Base-by-base conservation (phyloP, 2,113 vertebrate species). In the Rhinopomastus cyanomelas region DNA sequence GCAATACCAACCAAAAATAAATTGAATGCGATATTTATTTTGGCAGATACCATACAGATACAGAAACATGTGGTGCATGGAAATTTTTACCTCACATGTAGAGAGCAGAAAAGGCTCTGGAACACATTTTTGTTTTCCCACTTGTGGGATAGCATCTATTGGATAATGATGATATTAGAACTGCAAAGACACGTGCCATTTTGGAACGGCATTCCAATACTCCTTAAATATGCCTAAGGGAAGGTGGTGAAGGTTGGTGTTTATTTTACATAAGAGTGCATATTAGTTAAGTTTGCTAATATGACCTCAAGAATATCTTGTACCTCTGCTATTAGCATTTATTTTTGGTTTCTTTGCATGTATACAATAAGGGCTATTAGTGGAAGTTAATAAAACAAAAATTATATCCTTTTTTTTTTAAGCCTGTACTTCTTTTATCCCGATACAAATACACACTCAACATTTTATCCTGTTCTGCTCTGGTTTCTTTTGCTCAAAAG, bases 11-110 rank as follows among this genome's bases (percentile, higher is more conserved):
- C 93, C 90, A 87, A 95, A 97, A 97, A 97, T 95, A 96, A 97
- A 97, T 96, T 87, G 84, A 95, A 96, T 95, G 89, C 93, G 97
- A 96, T 97, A 97, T 97, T 97, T 97, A 93, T 95, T 96, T 97
- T 97, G 97, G 97, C 97, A 97, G 92, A 90, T 93, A 94, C 56
- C 75, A 62, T 85, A 91, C 5, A 97, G 95, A 96, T 97, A 96
- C 34, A 94, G 66, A 91, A 83, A 93, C 96, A 97, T 93, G 94
- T 95, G 97, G 97, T 87, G 66, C 90, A 87, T 78, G 71, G 88
- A 96, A 96, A 95, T 96, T 95, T 96, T 94, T 97, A 94, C 96
- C 96, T 19, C 97, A 97, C 96, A 97, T 91, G 52, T 74, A 96
- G 95, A 96, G 88, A 92, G 94, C 89, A 96, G 90, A 95, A 90